phyloP scores from a whole-genome alignment of 2,888 invertebrate genomes.

The Tridacna gigas region DNA sequence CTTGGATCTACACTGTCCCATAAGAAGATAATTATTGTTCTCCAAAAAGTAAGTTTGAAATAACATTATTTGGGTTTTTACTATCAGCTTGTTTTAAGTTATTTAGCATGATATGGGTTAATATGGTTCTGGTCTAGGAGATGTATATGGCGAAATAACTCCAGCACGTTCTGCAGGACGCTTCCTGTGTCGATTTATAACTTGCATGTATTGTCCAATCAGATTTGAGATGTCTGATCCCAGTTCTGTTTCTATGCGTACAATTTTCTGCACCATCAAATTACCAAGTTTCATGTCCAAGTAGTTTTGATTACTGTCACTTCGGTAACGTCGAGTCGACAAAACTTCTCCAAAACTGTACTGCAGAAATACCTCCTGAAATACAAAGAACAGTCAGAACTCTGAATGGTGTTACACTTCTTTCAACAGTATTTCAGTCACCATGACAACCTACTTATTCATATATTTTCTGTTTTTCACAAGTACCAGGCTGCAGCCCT shows the following conservation, averaged over 20 bases:
- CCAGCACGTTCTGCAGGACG: slow-evolving; percentile 63
- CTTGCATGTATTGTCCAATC: slow-evolving; percentile 98
- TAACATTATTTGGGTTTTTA: no score
- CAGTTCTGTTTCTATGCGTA: slow-evolving; percentile 97
- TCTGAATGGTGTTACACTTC: no score
- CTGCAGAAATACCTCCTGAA: slow-evolving; percentile 93
- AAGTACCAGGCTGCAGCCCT: no score
- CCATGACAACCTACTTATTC: no score
- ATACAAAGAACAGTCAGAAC: neutral
- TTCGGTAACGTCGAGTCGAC: slow-evolving; percentile 90
- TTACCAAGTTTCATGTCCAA: slow-evolving; percentile 99
- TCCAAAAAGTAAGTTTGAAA: no score
- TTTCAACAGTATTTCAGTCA: no score
- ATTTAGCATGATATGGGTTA: no score
- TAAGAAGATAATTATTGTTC: no score
- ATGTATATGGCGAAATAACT: slow-evolving; percentile 12
- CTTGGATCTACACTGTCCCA: no score
- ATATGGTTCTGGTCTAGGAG: slow-evolving; percentile 15
- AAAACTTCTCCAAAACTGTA: slow-evolving; percentile 98
- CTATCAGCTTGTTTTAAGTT: no score
- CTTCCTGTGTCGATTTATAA: slow-evolving; percentile 86
- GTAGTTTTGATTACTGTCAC: slow-evolving; percentile 81
- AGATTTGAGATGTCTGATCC: slow-evolving; percentile 98
- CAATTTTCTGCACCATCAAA: slow-evolving; percentile 97
- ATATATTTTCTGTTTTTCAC: no score